A percentile compares a stretch with the other conserved stretches of the same genome.
Conservation (phyloP, 2,113 vertebrate species). For the Gadus chalcogrammus region DNA sequence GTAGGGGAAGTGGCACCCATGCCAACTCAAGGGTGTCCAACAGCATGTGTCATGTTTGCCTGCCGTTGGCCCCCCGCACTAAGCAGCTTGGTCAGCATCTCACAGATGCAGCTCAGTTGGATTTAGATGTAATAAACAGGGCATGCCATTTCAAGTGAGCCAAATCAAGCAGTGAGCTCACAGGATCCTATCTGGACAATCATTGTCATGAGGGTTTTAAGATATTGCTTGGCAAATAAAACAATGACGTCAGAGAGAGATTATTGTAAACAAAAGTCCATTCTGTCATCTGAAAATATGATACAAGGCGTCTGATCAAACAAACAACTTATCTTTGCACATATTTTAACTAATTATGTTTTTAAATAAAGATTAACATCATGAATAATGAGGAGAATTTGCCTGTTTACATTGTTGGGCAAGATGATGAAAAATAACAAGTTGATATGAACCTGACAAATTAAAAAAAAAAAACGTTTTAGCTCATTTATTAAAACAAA, state of each 20-base stretch:
- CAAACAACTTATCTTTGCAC: no score
- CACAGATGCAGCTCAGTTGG: slow-evolving; percentile 21
- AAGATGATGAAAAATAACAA: no score
- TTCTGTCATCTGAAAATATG: no score
- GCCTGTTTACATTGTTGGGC: no score
- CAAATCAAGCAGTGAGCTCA: not conserved
- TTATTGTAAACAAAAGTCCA: no score
- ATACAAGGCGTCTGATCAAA: no score
- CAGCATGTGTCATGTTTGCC: not conserved
- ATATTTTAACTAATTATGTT: no score
- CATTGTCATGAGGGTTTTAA: not conserved
- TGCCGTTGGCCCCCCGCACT: slow-evolving; percentile 8
- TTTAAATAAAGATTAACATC: no score
- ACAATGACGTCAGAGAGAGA: no score
- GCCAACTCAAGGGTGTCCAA: slow-evolving; percentile 4
- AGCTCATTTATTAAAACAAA: not conserved
- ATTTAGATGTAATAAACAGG: slow-evolving; percentile 6
- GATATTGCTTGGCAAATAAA: no score
- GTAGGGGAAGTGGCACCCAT: not conserved
- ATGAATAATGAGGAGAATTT: no score
- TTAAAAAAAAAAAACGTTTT: not conserved
- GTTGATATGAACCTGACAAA: not conserved
- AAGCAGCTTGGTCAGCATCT: slow-evolving; percentile 1
- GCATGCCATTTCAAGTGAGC: not conserved
- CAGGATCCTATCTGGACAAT: not conserved